These are phyloP conservation scores for Capitella teleta DNA, from an alignment of 1,140 invertebrate genomes.

Conservation along the genomic window DNA sequence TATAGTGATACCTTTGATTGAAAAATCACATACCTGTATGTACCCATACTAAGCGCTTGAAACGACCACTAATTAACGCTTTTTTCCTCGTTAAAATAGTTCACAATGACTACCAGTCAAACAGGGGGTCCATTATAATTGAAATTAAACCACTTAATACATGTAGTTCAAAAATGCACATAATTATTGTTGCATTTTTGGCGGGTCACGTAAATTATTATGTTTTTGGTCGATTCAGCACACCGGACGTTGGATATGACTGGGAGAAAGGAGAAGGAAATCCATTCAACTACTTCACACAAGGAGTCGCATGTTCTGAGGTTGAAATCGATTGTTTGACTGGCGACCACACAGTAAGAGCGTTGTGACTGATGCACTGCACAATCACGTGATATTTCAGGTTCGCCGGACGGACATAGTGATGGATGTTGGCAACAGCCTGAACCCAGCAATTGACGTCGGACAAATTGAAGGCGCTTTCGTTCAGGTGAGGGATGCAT, in stretches of 20 bases:
- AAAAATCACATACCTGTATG: no score
- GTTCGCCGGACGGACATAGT: conserved; percentile 81
- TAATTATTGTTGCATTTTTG: background rate
- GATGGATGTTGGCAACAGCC: conserved; percentile 83
- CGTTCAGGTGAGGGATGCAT: conserved; percentile 49
- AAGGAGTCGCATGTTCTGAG: conserved; percentile 37
- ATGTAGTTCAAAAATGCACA: background rate
- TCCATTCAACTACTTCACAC: conserved; percentile 24
- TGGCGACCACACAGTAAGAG: conserved; percentile 43
- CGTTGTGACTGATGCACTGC: no score
- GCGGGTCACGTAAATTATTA: background rate
- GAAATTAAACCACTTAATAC: background rate
- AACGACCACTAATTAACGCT: no score
- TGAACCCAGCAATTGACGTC: conserved; percentile 92
- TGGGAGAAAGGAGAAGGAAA: conserved; percentile 41
- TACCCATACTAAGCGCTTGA: no score
- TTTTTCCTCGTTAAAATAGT: no score
- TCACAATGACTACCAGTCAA: background rate
- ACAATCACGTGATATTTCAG: no score
- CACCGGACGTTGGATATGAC: conserved; percentile 67
- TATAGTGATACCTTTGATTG: no score
- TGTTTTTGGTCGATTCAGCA: conserved; percentile 25
- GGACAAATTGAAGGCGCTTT: conserved; percentile 92
- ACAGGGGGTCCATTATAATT: background rate
- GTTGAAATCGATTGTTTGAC: conserved; percentile 48